These are phyloP conservation scores for Halocynthia aurantium DNA, from an alignment of 23 tunicate genomes.

Conservation along the genomic window DNA sequence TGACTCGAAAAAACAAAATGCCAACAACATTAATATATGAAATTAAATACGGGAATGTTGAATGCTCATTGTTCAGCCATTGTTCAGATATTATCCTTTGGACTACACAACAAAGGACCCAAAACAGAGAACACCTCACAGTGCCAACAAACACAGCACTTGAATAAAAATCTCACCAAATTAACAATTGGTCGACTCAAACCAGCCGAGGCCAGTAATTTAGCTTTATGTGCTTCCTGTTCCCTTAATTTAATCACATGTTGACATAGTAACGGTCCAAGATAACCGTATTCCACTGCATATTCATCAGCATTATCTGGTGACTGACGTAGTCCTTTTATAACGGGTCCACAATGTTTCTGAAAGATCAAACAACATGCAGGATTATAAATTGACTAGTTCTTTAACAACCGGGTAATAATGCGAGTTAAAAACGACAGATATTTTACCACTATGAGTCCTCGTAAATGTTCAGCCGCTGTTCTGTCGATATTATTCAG, in stretches of 20 bases:
- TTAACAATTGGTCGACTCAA: conserved; percentile 36
- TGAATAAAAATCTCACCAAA: conserved; percentile 22
- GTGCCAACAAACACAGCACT: too few relatives aligned
- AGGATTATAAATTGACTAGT: not conserved
- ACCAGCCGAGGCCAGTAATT: conserved; percentile 75
- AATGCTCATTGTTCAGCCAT: too few relatives aligned
- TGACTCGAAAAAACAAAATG: too few relatives aligned
- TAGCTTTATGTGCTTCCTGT: conserved; percentile 80
- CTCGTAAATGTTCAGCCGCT: conserved; percentile 86
- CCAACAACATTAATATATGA: too few relatives aligned
- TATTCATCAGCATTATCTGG: conserved; percentile 74
- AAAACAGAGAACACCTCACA: not conserved
- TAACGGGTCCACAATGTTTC: conserved; percentile 89
- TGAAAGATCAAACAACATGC: not conserved
- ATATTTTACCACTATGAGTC: conserved; percentile 71
- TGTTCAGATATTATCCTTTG: too few relatives aligned
- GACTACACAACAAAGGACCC: not conserved
- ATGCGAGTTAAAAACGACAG: not conserved
- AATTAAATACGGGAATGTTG: too few relatives aligned
- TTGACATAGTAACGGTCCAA: conserved; percentile 60
- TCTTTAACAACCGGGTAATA: not conserved
- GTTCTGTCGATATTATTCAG: conserved; percentile 79
- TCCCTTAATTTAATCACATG: conserved; percentile 70
- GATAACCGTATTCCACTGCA: conserved; percentile 64
- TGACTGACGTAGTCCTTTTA: conserved; percentile 58